Percentiles rank a stretch among this genome's conserved stretches.
Evolutionary conservation across 2,797 vertebrate species (phyloP).

Genomic region (Eulemur coronatus): DNA sequence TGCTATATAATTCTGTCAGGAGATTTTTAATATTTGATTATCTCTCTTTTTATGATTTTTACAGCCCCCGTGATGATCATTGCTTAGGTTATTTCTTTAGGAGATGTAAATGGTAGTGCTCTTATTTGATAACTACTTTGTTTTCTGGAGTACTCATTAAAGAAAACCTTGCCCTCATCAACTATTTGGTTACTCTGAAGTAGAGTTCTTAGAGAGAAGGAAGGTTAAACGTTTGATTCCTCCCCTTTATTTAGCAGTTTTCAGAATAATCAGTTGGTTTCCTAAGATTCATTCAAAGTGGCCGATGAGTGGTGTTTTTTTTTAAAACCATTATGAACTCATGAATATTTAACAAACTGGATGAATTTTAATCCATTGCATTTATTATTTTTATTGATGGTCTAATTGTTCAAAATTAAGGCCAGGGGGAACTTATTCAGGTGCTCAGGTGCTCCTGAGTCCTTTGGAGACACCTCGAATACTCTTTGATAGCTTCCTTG

Average conservation of each 20-base stretch:
- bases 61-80: neutral
- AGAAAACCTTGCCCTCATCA: slow-evolving; percentile 12
- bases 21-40: neutral
- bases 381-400: neutral
- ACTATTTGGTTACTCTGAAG: neutral
- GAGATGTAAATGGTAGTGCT: neutral
- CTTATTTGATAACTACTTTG: slow-evolving; percentile 26
- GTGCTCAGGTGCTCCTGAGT: neutral
- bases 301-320: neutral
- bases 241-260: neutral
- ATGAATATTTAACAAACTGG: slow-evolving; percentile 46
- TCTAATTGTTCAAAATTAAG: slow-evolving; percentile 17
- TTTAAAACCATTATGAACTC: neutral
- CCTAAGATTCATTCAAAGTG: neutral
- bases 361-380: neutral
- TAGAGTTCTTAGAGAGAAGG: neutral
- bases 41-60: slow-evolving; percentile 16
- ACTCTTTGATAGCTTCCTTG: neutral
- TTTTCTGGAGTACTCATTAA: slow-evolving; percentile 14
- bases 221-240: slow-evolving; percentile 26
- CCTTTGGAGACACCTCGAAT: neutral
- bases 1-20: neutral
- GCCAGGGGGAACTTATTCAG: neutral
- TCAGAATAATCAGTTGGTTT: slow-evolving; percentile 23
- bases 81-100: slow-evolving; percentile 37